Percentiles rank a stretch among this genome's conserved stretches.
Evolutionary conservation across 1,140 invertebrate genomes (phyloP).

Genomic region (Chymomyza costata): DNA sequence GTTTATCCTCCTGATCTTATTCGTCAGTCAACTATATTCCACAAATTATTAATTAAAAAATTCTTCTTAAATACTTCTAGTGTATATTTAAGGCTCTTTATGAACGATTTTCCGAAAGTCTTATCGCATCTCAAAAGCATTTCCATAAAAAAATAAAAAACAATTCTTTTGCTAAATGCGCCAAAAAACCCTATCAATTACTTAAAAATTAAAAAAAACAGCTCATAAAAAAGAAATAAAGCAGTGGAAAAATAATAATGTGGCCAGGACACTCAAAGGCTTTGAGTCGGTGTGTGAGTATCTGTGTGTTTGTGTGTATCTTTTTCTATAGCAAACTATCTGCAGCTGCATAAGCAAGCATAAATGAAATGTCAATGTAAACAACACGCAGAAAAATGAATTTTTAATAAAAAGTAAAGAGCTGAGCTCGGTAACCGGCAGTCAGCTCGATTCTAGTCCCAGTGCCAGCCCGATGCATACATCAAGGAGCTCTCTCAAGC

Average conservation of each 20-base stretch:
- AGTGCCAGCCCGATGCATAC: constrained; percentile 36
- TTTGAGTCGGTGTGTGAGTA: constrained; percentile 16
- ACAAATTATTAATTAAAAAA: no score
- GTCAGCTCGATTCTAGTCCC: neutral
- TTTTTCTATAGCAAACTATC: constrained; percentile 9
- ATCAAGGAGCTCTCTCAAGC: constrained; percentile 40
- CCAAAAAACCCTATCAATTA: constrained; percentile 40
- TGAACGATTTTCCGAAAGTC: no score
- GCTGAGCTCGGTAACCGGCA: neutral
- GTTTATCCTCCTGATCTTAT: no score
- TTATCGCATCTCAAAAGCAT: no score
- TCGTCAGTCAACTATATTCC: no score
- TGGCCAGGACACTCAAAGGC: constrained; percentile 1
- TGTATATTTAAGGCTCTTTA: no score
- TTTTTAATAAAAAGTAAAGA: constrained; percentile 41
- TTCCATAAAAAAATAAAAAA: no score
- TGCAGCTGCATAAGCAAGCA: constrained; percentile 42
- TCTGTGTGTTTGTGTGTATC: constrained; percentile 17
- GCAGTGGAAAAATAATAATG: constrained; percentile 15
- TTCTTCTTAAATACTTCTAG: no score
- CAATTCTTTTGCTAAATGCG: no score
- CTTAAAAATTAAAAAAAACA: constrained; percentile 29
- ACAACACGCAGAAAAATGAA: constrained; percentile 51
- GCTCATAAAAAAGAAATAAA: no score
- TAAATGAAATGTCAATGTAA: constrained; percentile 54